Conservation (phyloP, 2,113 vertebrate genomes). For the Semnornis frantzii region DNA sequence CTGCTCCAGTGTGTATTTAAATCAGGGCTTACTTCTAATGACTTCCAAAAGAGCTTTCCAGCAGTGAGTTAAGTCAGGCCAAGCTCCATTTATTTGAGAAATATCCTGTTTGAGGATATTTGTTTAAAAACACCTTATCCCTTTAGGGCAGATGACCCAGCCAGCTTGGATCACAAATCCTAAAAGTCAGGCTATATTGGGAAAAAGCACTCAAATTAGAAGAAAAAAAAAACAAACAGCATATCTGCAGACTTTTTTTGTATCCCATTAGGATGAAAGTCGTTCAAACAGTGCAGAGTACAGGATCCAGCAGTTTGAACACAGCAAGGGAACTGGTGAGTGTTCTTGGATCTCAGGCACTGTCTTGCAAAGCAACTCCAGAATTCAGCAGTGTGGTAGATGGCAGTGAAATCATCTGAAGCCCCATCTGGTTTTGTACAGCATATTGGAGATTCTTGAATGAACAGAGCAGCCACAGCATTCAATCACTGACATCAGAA, state of each 20-base stretch:
- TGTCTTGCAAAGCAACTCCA: not conserved
- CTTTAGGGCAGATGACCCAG: not conserved
- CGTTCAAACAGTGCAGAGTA: not conserved
- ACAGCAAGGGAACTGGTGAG: not conserved
- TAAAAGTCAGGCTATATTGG: not conserved
- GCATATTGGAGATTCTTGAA: slow-evolving; percentile 25
- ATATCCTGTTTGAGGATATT: not conserved
- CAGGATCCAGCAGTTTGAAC: not conserved
- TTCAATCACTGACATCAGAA: slow-evolving; percentile 23
- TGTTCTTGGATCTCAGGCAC: not conserved
- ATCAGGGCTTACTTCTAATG: not conserved
- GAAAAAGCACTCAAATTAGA: not conserved
- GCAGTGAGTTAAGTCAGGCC: not conserved
- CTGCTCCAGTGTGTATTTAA: not conserved
- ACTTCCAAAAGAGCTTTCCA: slow-evolving; percentile 34
- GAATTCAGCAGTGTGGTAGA: not conserved
- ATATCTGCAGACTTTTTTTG: not conserved
- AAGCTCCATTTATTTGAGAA: not conserved
- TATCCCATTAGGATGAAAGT: not conserved
- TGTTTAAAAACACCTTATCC: not conserved
- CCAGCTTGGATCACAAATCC: not conserved
- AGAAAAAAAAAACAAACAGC: not conserved
- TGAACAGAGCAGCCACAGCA: slow-evolving; percentile 22
- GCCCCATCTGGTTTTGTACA: slow-evolving; percentile 43
- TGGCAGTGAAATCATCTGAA: not conserved